Base-by-base conservation (phyloP, 2,797 vertebrate genomes). In the Bovichtus diacanthus region DNA sequence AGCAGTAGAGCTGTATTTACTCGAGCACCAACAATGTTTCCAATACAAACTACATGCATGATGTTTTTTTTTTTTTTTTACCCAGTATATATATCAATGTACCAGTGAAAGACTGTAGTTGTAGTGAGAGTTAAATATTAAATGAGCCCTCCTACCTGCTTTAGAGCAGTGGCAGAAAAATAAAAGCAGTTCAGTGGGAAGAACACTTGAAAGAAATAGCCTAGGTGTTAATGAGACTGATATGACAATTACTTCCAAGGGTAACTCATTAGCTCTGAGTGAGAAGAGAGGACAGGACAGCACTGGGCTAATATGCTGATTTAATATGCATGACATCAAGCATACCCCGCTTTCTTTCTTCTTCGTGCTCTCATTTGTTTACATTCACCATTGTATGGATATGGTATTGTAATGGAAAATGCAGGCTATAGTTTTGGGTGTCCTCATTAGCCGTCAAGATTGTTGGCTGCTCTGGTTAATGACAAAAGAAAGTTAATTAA, bases 401-500 rank as follows among this genome's bases (percentile, higher is more conserved):
- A 4, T 71, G 47, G 23, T 13, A 49, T 70, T 63, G 18, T 41
- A 53, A 56, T 2, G 18, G 59, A 70, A 55, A 60, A 74, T 58
- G 31, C 65, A 74, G 41, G 23, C 71, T 43, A 54, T 59, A 46
- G 73, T 58, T 58, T 81, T 39, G 13, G 54, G 53, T 68, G 58
- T 80, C 78, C 76, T 87, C 76, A 16, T 53, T 61, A 75, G 62
- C 60, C 60, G 71, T 79, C 73, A 23, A 54, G 56, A 72, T 72
- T 70, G 81, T 51, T 62, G 38, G 67, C 67, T 56, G 58, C 70
- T 82, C 41, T 62, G 12, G 23, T 78, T 87, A 85, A 92, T 78
- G 83, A 84, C 84, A 82, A 85, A 74, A 84, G 85, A 76, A 86
- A 71, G 85, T 88, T 92, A 88, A 93, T 93, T 92, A 90, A 91